Evolutionary conservation across 2,797 vertebrate species (phyloP).

Genomic region (Margarornis squamiger): DNA sequence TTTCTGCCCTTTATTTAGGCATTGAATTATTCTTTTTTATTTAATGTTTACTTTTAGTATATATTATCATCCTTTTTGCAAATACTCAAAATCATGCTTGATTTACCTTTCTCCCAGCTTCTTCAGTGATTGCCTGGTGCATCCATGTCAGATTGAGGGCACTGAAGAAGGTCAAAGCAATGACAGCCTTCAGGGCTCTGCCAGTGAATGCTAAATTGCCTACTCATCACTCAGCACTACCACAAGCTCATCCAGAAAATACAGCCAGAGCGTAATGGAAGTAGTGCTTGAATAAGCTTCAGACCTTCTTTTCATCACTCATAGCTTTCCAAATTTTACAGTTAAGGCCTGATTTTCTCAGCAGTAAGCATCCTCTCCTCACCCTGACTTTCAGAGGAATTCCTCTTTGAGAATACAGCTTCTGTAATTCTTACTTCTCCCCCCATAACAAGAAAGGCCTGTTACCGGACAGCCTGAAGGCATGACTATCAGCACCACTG

Average conservation of each 20-base stretch:
- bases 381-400: not conserved
- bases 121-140: not conserved
- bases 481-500: not conserved
- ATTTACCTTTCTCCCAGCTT: slow-evolving; percentile 21
- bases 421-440: not conserved
- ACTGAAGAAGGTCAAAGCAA: not conserved
- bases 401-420: not conserved
- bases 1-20: not conserved
- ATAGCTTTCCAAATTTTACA: not conserved
- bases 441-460: not conserved
- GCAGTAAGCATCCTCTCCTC: not conserved
- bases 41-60: not conserved
- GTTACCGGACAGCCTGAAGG: not conserved
- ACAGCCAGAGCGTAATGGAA: not conserved
- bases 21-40: not conserved
- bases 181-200: slow-evolving; percentile 6
- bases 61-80: not conserved
- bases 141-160: not conserved
- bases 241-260: slow-evolving; percentile 45
- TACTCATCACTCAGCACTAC: not conserved
- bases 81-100: not conserved
- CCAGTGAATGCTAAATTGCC: not conserved
- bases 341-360: slow-evolving; percentile 1
- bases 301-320: slow-evolving; percentile 16
- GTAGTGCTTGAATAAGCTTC: slow-evolving; percentile 22